Base-by-base conservation (phyloP, 2,888 invertebrate species). In the Anthophora plumipes region DNA sequence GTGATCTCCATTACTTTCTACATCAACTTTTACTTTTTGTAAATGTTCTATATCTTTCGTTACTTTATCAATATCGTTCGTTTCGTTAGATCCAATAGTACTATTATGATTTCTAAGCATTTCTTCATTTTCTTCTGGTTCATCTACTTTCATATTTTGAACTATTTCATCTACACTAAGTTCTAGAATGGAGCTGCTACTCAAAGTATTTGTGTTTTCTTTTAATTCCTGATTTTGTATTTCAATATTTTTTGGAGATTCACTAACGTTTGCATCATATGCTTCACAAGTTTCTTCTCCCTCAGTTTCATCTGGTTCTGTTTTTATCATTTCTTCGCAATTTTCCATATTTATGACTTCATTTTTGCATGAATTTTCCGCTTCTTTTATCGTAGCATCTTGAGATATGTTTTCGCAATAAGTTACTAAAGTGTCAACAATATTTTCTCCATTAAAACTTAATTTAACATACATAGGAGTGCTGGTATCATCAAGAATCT, bases 381-480 rank as follows among this genome's bases (percentile, higher is more conserved):
- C 64, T 14, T 12, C 6, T 20, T 72, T 52, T 43, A 8, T 31
- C 1, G 2, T 7, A 61, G 5, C 43, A 59, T 48, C 3, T 1
- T 71, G 25, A 9, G 50, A 50, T 52, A 41, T 69, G 41, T 61
- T 75, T 22, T 79, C 61, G n/a, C n/a, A 60, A 95, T 95, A 0
- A 95, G 90, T 0, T 94, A 93, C 94, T 20, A 97, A 91, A 71
- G 95, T 95, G 52, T 95, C 95, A 0, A 95, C 94, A 0, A 97
- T 95, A 66, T 96, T 96, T 78, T 95, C 94, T 0, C 95, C 95
- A 67, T 96, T 94, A 0, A 95, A 90, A 25, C 94, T 92, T 31
- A 97, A 92, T 89, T 96, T 95, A 0, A 97, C 95, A 0, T 95
- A 94, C 0, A 96, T 95, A 72, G 96, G 95, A 90, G 96, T 95